phyloP scores from a whole-genome alignment of 2,888 invertebrate species.

The Drosophila rubida region DNA sequence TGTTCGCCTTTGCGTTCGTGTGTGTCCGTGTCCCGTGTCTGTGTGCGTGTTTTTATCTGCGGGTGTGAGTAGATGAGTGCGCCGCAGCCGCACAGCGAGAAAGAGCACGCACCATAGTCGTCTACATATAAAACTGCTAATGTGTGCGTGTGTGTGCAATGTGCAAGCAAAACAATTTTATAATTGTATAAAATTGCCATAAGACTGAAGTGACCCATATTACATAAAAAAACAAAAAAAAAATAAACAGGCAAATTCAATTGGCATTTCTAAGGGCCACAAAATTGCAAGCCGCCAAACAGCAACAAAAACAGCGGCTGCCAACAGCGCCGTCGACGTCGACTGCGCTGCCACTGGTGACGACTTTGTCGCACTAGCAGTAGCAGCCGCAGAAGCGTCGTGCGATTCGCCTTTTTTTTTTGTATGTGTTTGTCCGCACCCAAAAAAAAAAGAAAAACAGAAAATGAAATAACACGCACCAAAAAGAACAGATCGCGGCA shows the following conservation, averaged over 20 bases:
- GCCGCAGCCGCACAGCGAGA: constrained; percentile 59
- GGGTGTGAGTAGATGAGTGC: constrained; percentile 49
- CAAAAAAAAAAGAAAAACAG: constrained; percentile 43
- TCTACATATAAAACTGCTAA: constrained; percentile 47
- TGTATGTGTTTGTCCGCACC: constrained; percentile 65
- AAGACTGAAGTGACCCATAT: constrained; percentile 34
- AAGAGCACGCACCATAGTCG: constrained; percentile 60
- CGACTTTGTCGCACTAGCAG: constrained; percentile 35
- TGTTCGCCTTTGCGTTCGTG: constrained; percentile 4
- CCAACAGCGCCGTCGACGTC: constrained; percentile 26
- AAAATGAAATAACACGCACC: not conserved
- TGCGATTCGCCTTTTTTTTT: constrained; percentile 52
- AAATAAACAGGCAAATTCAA: constrained; percentile 2
- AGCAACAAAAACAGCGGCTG: constrained; percentile 45
- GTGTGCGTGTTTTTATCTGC: too few species aligned
- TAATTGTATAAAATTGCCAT: constrained; percentile 40
- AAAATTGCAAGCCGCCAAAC: constrained; percentile 25
- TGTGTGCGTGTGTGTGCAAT: constrained; percentile 48
- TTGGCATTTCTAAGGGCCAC: constrained; percentile 14
- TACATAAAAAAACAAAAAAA: constrained; percentile 26
- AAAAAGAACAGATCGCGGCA: constrained; percentile 20
- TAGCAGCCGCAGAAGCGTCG: constrained; percentile 46
- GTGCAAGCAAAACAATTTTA: constrained; percentile 67
- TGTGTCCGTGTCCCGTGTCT: not conserved
- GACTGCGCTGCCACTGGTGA: too few species aligned